Evolutionary conservation across 2,113 vertebrate genomes (phyloP).

Genomic region (Triplophysa rosa): DNA sequence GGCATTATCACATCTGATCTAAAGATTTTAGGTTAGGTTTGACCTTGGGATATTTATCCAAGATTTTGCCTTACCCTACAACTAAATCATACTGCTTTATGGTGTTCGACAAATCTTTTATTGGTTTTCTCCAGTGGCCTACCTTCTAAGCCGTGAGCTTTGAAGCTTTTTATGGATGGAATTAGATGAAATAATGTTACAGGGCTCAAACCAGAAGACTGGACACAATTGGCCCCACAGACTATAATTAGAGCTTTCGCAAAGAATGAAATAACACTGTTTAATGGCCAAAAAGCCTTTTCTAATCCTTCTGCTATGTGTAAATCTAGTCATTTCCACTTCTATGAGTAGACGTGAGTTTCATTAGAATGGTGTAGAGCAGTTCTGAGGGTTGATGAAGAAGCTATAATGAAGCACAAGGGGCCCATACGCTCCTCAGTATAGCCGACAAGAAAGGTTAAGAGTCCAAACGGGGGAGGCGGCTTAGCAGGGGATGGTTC

Average conservation of each 20-base stretch:
- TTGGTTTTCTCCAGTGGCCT: constrained; percentile 55
- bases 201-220: constrained; percentile 63
- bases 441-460: constrained; percentile 36
- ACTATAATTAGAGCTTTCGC: constrained; percentile 70
- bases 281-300: constrained; percentile 61
- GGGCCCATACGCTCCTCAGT: constrained; percentile 27
- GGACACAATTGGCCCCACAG: constrained; percentile 62
- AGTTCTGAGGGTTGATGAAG: constrained; percentile 45
- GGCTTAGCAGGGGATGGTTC: constrained; percentile 22
- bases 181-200: constrained; percentile 69
- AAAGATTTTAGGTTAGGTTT: neutral
- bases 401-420: constrained; percentile 52
- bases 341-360: constrained; percentile 29
- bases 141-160: constrained; percentile 60
- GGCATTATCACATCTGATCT: constrained; percentile 17
- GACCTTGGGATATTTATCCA: constrained; percentile 55
- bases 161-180: constrained; percentile 64
- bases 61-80: constrained; percentile 25
- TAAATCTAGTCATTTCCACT: constrained; percentile 32
- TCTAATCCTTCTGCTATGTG: constrained; percentile 59
- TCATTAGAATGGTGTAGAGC: constrained; percentile 8
- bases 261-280: constrained; percentile 58
- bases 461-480: constrained; percentile 28
- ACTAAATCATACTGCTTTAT: constrained; percentile 56
- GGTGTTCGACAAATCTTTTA: constrained; percentile 61